Base-by-base conservation (phyloP, 2,113 vertebrate genomes). In the Grammomys surdaster region DNA sequence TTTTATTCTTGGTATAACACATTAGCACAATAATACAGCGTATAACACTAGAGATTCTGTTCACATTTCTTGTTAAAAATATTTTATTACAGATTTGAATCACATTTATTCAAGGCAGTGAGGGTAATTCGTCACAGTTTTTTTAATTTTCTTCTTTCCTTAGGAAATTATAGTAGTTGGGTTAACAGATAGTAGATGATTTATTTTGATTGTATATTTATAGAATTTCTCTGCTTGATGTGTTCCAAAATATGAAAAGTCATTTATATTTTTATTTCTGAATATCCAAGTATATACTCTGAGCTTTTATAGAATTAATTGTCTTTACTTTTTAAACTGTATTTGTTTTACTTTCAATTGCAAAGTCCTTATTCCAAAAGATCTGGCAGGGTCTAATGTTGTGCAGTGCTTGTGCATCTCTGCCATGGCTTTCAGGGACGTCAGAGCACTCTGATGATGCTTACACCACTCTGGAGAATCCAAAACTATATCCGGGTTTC, bases 131-230 rank as follows among this genome's bases (percentile, higher is more conserved):
- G 26, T 16, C 10, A 48, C 16, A 81, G 1, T 90, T 67, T 88
- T 88, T 76, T 93, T 94, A 46, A 28, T 95, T 86, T 93, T 20
- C 77, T 92, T 95, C 0, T 87, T 88, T 96, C 40, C 63, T 78
- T 88, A 82, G 46, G 72, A 75, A 91, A 94, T 17, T 54, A 40
- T 76, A 43, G 31, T 28, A 88, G 26, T n/a, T 54, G 65, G 8
- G 2, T 54, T 7, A 31, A 17, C 80, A 16, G 1, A 0, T 46
- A n/a, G 67, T 95, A 82, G 43, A 56, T 54, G 19, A 9, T 10
- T 72, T 72, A 28, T 69, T 46, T 88, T 65, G 46, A 56, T 40
- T 76, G 0, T 60, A 22, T 36, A 3, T 89, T 89, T 86, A 5
- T 86, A 9, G 14, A 84, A 65, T 56, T 88, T 95, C 33, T 95